These are phyloP conservation scores for Holcopasites calliopsidis DNA, from an alignment of 1,140 invertebrate genomes.

Conservation along the genomic window DNA sequence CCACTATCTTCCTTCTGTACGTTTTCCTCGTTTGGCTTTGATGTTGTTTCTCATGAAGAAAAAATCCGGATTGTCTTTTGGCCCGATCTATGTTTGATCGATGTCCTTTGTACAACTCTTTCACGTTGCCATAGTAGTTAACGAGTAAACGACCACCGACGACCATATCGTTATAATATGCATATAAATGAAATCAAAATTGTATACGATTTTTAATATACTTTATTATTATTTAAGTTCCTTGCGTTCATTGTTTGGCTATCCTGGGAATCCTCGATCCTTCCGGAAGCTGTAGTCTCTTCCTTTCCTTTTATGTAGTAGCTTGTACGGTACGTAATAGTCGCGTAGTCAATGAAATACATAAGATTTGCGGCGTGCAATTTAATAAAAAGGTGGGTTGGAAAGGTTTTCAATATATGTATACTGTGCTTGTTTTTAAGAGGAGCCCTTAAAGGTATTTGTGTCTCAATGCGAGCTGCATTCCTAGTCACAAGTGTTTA, in stretches of 20 bases:
- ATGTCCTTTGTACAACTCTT: conserved; percentile 64
- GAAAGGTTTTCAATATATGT: too few species aligned
- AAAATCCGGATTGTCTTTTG: conserved; percentile 1
- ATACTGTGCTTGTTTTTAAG: not conserved
- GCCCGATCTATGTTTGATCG: conserved; percentile 18
- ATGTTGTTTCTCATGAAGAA: conserved; percentile 18
- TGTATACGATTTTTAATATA: conserved; percentile 80
- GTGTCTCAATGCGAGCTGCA: not conserved
- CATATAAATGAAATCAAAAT: conserved; percentile 72
- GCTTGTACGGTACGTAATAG: too few species aligned
- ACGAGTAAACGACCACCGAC: conserved; percentile 63
- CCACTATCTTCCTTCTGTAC: conserved; percentile 47
- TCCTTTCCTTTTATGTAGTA: not conserved
- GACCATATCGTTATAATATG: conserved; percentile 42
- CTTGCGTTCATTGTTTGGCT: conserved; percentile 46
- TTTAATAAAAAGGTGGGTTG: conserved; percentile 4
- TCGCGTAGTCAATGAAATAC: too few species aligned
- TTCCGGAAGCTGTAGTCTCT: not conserved
- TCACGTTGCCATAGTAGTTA: conserved; percentile 74
- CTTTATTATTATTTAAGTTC: conserved; percentile 77
- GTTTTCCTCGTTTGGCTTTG: conserved; percentile 60
- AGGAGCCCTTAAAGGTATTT: not conserved
- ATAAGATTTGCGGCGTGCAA: too few species aligned
- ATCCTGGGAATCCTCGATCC: not conserved
- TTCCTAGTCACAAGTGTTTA: not conserved